Evolutionary conservation across 2,797 vertebrate species (phyloP).

Genomic region (Hoplostethus mediterraneus): DNA sequence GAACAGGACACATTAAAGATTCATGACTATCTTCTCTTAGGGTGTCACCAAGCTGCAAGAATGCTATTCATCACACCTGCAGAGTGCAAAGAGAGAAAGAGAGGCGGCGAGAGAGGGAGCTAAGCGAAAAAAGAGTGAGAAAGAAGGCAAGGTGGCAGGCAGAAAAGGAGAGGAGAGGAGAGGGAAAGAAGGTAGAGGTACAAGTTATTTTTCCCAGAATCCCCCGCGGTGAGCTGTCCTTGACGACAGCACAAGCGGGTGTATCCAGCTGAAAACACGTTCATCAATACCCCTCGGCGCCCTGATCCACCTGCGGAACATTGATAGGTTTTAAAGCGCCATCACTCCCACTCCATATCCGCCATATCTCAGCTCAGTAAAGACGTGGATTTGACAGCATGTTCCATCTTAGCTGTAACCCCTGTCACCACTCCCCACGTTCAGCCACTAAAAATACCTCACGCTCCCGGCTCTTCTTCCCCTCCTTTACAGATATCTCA

Average conservation of each 20-base stretch:
- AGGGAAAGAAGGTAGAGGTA: background rate
- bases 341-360: slow-evolving; percentile 30
- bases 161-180: slow-evolving; percentile 5
- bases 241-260: background rate
- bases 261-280: slow-evolving; percentile 7
- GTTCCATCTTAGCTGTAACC: slow-evolving; percentile 55
- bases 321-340: slow-evolving; percentile 51
- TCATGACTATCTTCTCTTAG: slow-evolving; percentile 70
- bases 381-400: slow-evolving; percentile 51
- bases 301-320: slow-evolving; percentile 47
- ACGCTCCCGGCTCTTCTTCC: slow-evolving; percentile 29
- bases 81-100: slow-evolving; percentile 31
- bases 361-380: slow-evolving; percentile 45
- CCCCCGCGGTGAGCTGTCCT: background rate
- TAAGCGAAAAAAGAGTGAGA: slow-evolving; percentile 13
- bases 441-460: slow-evolving; percentile 47
- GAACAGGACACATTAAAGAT: slow-evolving; percentile 80
- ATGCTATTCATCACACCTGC: slow-evolving; percentile 71
- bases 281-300: background rate
- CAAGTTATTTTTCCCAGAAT: slow-evolving; percentile 22
- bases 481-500: slow-evolving; percentile 45
- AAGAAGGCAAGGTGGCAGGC: slow-evolving; percentile 7
- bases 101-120: slow-evolving; percentile 17
- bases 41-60: slow-evolving; percentile 62
- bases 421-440: slow-evolving; percentile 18